Conservation (phyloP, 2,113 vertebrate species). For the Chlorocebus sabaeus region DNA sequence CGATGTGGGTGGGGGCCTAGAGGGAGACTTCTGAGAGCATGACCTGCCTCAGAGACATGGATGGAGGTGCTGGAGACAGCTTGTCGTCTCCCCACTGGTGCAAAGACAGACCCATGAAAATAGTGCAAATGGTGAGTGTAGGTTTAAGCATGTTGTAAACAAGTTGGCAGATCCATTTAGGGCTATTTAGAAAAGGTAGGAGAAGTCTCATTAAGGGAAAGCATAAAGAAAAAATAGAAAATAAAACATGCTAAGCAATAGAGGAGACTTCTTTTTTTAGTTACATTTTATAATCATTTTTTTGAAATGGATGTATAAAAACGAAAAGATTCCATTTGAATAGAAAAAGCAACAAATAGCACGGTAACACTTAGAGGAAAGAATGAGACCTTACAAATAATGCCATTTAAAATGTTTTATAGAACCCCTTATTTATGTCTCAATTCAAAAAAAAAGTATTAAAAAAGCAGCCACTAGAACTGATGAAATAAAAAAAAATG, state of each 20-base stretch:
- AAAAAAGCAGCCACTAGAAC: not conserved
- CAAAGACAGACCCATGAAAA: not conserved
- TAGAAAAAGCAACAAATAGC: not conserved
- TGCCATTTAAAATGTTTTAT: slow-evolving; percentile 4
- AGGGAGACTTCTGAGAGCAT: not conserved
- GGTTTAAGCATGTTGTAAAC: not conserved
- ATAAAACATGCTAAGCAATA: not conserved
- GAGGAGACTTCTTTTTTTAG: not conserved
- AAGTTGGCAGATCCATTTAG: not conserved
- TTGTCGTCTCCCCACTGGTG: not conserved
- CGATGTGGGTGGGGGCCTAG: accelerated
- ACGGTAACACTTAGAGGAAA: not conserved
- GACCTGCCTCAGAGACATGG: no score
- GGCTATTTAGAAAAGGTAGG: not conserved
- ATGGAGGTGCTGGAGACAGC: not conserved
- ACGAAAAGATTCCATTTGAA: not conserved
- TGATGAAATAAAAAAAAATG: not conserved
- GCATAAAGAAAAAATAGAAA: not conserved
- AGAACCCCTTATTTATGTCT: slow-evolving; percentile 20
- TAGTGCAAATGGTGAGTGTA: not conserved
- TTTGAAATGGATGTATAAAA: not conserved
- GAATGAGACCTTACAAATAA: not conserved
- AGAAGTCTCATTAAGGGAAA: not conserved
- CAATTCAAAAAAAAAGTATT: not conserved
- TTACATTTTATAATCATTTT: not conserved